Percentiles rank a stretch among this genome's conserved stretches.
These are phyloP conservation scores for Diplodus puntazzo DNA, from an alignment of 2,797 vertebrate species.

Conservation along the genomic window DNA sequence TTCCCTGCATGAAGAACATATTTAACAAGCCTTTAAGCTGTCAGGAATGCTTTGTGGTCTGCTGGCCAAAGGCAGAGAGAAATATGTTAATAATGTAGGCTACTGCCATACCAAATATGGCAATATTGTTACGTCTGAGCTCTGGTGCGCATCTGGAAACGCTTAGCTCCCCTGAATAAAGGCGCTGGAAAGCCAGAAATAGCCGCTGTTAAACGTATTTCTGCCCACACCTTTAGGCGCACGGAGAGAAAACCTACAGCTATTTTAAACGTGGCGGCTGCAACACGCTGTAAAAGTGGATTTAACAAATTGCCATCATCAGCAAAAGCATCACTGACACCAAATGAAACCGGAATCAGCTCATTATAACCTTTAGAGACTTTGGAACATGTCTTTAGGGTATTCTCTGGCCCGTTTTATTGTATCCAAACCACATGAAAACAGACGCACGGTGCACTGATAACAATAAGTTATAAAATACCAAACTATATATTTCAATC, in stretches of 20 bases:
- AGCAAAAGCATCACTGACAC: constrained; percentile 6
- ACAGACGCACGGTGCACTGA: background rate
- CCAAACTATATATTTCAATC: background rate
- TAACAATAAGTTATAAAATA: background rate
- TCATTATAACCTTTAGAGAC: background rate
- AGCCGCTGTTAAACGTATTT: constrained; percentile 87
- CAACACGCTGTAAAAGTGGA: constrained; percentile 24
- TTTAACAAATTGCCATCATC: constrained; percentile 35
- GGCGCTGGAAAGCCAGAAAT: constrained; percentile 89
- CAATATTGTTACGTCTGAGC: constrained; percentile 98
- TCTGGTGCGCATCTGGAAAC: constrained; percentile 96
- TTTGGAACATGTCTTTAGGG: background rate
- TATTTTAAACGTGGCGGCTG: constrained; percentile 62
- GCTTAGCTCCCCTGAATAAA: constrained; percentile 89
- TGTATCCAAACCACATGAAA: background rate
- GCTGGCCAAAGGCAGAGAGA: constrained; percentile 90
- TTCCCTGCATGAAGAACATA: constrained; percentile 94
- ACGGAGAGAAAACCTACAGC: constrained; percentile 31
- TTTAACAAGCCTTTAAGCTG: constrained; percentile 97
- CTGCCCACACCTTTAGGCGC: constrained; percentile 69
- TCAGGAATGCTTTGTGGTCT: constrained; percentile 98
- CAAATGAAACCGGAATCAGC: background rate
- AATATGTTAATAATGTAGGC: constrained; percentile 99
- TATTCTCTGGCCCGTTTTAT: background rate
- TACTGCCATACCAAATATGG: constrained; percentile 99